Conservation (phyloP, 2,113 vertebrate genomes). For the Takifugu bimaculatus region DNA sequence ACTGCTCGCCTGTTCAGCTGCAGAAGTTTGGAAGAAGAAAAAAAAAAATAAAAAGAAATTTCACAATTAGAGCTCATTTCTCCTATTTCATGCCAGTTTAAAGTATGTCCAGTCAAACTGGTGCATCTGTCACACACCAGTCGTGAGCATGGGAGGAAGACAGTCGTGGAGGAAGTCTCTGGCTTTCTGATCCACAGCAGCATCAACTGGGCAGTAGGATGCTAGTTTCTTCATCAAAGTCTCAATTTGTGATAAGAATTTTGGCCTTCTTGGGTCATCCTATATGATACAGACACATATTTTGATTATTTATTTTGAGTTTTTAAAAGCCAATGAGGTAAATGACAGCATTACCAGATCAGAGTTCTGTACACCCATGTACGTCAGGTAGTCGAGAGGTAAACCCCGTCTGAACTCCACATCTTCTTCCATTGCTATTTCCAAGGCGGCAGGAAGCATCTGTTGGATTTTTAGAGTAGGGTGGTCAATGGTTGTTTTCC, state of each 20-base stretch:
- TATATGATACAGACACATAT: slow-evolving; percentile 8
- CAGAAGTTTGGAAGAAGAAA: neutral
- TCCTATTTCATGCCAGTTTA: neutral
- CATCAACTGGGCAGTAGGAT: slow-evolving; percentile 85
- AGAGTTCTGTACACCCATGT: slow-evolving; percentile 90
- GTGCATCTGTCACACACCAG: slow-evolving; percentile 54
- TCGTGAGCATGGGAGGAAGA: slow-evolving; percentile 83
- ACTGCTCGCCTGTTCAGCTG: slow-evolving; percentile 80
- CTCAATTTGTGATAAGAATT: slow-evolving; percentile 80
- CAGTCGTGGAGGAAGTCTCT: slow-evolving; percentile 89
- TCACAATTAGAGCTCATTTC: neutral
- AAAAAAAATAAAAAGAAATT: neutral
- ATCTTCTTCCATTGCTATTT: slow-evolving; percentile 90
- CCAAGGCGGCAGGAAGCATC: slow-evolving; percentile 85
- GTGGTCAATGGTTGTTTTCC: no score
- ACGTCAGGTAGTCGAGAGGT: slow-evolving; percentile 85
- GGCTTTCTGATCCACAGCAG: slow-evolving; percentile 92
- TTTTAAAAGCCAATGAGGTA: neutral
- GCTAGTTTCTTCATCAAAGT: slow-evolving; percentile 81
- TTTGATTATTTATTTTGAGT: neutral
- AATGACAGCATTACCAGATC: slow-evolving; percentile 64
- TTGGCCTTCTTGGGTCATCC: slow-evolving; percentile 74
- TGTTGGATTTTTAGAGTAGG: slow-evolving; percentile 25
- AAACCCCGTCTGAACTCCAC: slow-evolving; percentile 88
- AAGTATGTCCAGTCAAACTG: neutral